These are phyloP conservation scores for Petrosia ficiformis DNA, from an alignment of 37 sponge, comb jelly and placozoan species.

Conservation along the genomic window DNA sequence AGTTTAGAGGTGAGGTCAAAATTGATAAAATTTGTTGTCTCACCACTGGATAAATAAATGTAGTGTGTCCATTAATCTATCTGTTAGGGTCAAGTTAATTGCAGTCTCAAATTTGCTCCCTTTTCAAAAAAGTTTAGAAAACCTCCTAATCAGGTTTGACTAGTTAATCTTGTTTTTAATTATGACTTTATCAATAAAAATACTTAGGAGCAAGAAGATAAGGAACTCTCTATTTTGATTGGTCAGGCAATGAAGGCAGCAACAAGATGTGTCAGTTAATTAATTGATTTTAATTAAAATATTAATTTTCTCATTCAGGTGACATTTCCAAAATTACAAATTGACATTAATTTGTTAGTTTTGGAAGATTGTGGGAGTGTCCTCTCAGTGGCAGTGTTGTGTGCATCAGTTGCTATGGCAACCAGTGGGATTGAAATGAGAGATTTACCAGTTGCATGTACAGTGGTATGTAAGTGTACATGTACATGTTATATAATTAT, in stretches of 20 bases:
- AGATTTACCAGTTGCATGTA: constrained; percentile 55
- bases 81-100: constrained; percentile 23
- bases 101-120: constrained; percentile 62
- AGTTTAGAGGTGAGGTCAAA: constrained; percentile 16
- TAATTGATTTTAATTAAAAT: not conserved
- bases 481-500: not conserved
- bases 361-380: constrained; percentile 57
- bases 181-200: too few relatives aligned
- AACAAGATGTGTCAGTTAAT: not conserved
- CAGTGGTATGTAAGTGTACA: constrained; percentile 35
- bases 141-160: constrained; percentile 39
- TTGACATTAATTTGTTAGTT: constrained; percentile 40
- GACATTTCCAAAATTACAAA: constrained; percentile 52
- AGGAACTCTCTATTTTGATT: not conserved
- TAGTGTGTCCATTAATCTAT: not conserved
- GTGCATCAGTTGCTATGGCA: constrained; percentile 53
- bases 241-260: not conserved
- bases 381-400: constrained; percentile 36
- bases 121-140: constrained; percentile 45
- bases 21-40: not conserved
- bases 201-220: not conserved
- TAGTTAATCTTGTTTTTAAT: too few relatives aligned
- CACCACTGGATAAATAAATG: too few relatives aligned
- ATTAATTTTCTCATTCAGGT: constrained; percentile 14
- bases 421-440: constrained; percentile 50